A percentile compares a stretch with the other conserved stretches of the same genome.
phyloP scores from a whole-genome alignment of 2,113 vertebrate species.

The Charina bottae region DNA sequence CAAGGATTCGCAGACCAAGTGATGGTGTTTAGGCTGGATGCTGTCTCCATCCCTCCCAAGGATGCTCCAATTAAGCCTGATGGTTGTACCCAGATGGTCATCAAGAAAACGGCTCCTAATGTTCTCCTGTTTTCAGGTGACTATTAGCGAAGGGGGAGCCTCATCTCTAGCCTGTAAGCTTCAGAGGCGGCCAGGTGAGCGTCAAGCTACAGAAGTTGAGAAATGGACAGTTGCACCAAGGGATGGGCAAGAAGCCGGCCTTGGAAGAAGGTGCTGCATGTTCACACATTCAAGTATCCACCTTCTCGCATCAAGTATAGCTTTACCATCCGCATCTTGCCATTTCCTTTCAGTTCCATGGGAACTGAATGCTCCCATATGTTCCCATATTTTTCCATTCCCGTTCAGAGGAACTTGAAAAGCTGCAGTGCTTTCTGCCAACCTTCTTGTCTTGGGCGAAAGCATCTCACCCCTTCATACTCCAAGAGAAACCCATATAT shows the following conservation, averaged over 20 bases:
- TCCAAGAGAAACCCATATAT: neutral
- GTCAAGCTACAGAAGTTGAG: neutral
- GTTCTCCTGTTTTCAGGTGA: neutral
- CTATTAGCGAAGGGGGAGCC: neutral
- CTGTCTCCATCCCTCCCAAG: neutral
- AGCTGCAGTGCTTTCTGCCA: neutral
- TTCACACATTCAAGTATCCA: neutral
- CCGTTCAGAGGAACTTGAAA: neutral
- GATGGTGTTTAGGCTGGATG: neutral
- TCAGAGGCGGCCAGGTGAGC: neutral
- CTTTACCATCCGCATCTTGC: too few relatives aligned
- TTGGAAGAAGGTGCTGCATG: neutral
- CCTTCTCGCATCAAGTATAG: neutral
- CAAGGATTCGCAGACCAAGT: conserved; percentile 45
- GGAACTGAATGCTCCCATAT: too few relatives aligned
- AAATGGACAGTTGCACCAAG: neutral
- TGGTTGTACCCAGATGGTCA: neutral
- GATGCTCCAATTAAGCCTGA: neutral
- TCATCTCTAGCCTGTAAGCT: neutral
- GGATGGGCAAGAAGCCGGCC: neutral
- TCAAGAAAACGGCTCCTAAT: neutral
- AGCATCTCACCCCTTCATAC: too few relatives aligned
- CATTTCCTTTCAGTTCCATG: neutral
- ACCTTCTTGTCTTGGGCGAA: neutral
- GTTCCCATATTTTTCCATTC: neutral